Conservation (phyloP, 2,888 invertebrate species). For the Ctenicera cuprea region DNA sequence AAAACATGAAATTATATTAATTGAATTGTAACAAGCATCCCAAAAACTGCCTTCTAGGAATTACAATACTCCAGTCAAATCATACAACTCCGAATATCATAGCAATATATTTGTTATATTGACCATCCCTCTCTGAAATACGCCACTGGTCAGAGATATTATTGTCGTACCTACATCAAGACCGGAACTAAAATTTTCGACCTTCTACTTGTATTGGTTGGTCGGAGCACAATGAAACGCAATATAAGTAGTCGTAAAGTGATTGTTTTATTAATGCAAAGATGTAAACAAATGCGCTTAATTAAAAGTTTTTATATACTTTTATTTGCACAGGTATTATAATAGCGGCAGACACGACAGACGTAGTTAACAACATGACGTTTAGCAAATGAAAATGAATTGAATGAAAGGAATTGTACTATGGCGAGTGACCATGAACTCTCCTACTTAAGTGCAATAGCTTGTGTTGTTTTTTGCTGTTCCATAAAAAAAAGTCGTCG, state of each 20-base stretch:
- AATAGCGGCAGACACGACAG: conserved; percentile 46
- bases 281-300: conserved; percentile 35
- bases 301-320: conserved; percentile 39
- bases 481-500: conserved; percentile 52
- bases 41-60: no score
- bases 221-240: conserved; percentile 33
- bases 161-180: conserved; percentile 1
- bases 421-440: conserved; percentile 56
- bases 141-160: conserved; percentile 7
- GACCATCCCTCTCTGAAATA: background rate
- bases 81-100: no score
- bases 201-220: conserved; percentile 13
- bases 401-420: conserved; percentile 57
- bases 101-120: no score
- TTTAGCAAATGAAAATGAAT: conserved; percentile 55
- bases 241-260: conserved; percentile 27
- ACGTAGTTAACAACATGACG: conserved; percentile 47
- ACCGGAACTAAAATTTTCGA: conserved; percentile 26
- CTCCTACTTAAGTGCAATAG: conserved; percentile 55
- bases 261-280: conserved; percentile 33
- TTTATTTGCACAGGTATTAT: conserved; percentile 48
- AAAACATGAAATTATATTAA: no score
- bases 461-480: conserved; percentile 51
- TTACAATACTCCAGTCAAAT: no score
- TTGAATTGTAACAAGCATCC: no score